Evolutionary conservation across 1,140 invertebrate species (phyloP), one percentile per base, ranked within the genome.

Genomic region (Metopolophium dirhodum): DNA sequence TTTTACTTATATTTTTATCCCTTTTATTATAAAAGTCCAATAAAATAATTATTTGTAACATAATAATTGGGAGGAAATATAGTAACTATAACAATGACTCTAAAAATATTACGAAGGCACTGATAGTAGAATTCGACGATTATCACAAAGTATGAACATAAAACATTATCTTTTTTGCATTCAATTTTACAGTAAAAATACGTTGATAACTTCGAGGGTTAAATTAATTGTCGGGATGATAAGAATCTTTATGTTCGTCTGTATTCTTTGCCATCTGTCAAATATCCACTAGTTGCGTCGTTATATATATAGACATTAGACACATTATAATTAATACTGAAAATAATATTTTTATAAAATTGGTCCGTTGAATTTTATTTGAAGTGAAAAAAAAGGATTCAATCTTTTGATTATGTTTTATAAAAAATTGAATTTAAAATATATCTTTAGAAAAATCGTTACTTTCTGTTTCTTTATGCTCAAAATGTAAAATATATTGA

Each of bases 391-490:
- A 51, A 88, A 20, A 7, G 20, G n/a, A 51, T 88, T 88, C 47
- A 51, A 37, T 51, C 6, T 51, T 88, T 51, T 49, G 86, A 88
- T 51, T 51, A 35, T 88, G 23, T 54, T 37, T 51, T 8, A 35
- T 9, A 51, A 51, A 51, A 41, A 88, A 88, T 49, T 51, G 86
- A 88, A 54, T 88, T 37, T 88, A 20, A 35, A 88, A 88, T 88
- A 51, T 88, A 11, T 88, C 7, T 51, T 51, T n/a, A 22, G 9
- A 51, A 88, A n/a, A 49, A 22, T 51, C 47, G n/a, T 51, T n/a
- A 51, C n/a, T 88, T n/a, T 54, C 18, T 41, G 51, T 88, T 51
- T 54, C 47, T 88, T 51, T 88, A 37, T 49, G 18, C 20, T 51
- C 18, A n/a, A 87, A 47, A 87, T 18, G 26, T 87, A 87, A 87